phyloP scores from a whole-genome alignment of 2,797 vertebrate species.

The Antennarius maculatus region DNA sequence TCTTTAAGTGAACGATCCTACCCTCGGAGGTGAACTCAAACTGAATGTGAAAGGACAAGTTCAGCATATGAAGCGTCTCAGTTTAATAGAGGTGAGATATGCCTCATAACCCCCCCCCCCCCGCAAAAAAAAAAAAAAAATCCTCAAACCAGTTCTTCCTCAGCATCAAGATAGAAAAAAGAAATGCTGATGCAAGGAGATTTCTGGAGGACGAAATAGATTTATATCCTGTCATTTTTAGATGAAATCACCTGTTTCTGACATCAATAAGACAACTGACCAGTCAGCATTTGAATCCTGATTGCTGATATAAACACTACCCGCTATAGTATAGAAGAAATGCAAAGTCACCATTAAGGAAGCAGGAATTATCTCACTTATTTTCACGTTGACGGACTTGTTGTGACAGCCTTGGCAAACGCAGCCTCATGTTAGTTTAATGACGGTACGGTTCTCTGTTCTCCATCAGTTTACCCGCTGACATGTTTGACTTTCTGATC shows the following conservation, averaged over 20 bases:
- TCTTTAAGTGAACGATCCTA: not conserved
- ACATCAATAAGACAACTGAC: not conserved
- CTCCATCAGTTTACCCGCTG: constrained; percentile 52
- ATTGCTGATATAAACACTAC: constrained; percentile 13
- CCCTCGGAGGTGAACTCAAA: constrained; percentile 1
- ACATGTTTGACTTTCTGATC: constrained; percentile 44
- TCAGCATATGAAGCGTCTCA: not conserved
- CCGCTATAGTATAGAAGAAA: constrained; percentile 30
- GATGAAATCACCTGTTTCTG: not conserved
- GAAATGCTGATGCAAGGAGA: not conserved
- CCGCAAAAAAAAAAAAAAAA: not conserved
- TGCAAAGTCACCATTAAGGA: constrained; percentile 40
- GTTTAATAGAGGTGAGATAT: not conserved
- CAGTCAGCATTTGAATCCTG: constrained; percentile 8
- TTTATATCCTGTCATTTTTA: not conserved
- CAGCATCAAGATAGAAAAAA: not conserved
- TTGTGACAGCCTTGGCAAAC: constrained; percentile 36
- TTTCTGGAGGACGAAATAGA: not conserved
- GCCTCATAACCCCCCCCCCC: too few relatives aligned
- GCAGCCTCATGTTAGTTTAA: constrained; percentile 44
- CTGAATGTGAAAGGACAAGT: not conserved
- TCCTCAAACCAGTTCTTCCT: not conserved
- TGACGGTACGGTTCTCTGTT: constrained; percentile 41
- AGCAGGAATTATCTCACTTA: constrained; percentile 30
- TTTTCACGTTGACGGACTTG: constrained; percentile 28